These are phyloP conservation scores for Engraulis encrasicolus DNA, from an alignment of 2,113 vertebrate species.

Conservation along the genomic window DNA sequence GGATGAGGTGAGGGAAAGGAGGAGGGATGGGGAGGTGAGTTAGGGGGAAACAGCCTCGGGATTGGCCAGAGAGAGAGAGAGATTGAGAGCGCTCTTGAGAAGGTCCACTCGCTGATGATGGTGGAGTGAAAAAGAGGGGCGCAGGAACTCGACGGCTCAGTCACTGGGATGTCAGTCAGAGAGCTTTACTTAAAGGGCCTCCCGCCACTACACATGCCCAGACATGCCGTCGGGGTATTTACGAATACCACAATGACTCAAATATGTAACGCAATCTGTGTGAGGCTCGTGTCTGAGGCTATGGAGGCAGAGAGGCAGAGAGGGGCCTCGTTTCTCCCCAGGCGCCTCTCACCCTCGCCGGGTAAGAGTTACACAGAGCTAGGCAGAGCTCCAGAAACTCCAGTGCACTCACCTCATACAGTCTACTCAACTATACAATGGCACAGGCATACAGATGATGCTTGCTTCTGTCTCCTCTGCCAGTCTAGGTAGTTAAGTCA, in stretches of 20 bases:
- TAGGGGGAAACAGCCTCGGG: neutral
- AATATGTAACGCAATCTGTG: slow-evolving; percentile 55
- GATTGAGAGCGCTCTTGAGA: slow-evolving; percentile 32
- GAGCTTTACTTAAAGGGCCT: slow-evolving; percentile 13
- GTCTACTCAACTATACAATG: neutral
- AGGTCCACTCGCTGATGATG: slow-evolving; percentile 18
- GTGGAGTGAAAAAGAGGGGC: neutral
- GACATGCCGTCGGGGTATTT: slow-evolving; percentile 52
- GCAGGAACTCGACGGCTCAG: neutral
- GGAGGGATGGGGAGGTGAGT: neutral
- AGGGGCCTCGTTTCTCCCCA: slow-evolving; percentile 39
- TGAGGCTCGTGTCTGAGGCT: slow-evolving; percentile 11
- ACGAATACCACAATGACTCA: slow-evolving; percentile 61
- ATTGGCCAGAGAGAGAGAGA: neutral
- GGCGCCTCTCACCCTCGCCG: slow-evolving; percentile 8
- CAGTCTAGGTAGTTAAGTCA: neutral
- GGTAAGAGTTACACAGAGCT: neutral
- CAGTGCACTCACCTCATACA: too few species aligned
- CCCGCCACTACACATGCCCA: slow-evolving; percentile 42
- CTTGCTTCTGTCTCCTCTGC: neutral
- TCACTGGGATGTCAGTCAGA: slow-evolving; percentile 23
- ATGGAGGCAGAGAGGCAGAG: slow-evolving; percentile 40
- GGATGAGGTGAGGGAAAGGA: neutral
- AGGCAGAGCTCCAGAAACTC: neutral
- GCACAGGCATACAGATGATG: neutral